phyloP scores from a whole-genome alignment of 2,113 vertebrate species.

The Embiotoca jacksoni region DNA sequence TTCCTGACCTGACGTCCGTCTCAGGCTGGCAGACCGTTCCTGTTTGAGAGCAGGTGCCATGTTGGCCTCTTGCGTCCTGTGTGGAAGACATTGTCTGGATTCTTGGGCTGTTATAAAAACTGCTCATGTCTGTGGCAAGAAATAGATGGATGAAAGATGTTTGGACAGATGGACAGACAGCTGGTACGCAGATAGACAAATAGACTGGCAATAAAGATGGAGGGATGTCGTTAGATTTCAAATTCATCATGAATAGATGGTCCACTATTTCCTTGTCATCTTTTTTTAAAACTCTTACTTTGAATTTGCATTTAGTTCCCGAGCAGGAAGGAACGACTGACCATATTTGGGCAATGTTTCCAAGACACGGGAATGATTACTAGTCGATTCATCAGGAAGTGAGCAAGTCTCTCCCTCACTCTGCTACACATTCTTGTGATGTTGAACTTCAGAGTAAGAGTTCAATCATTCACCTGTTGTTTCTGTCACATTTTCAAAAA shows the following conservation, averaged over 20 bases:
- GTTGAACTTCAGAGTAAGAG: background rate
- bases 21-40: constrained; percentile 2
- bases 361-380: background rate
- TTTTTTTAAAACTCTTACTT: background rate
- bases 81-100: background rate
- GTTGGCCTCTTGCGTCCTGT: constrained; percentile 13
- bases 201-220: background rate
- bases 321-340: constrained; percentile 32
- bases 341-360: constrained; percentile 48
- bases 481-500: background rate
- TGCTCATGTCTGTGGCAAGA: constrained; percentile 1
- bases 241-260: too few species aligned
- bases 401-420: background rate
- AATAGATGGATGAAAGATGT: constrained; percentile 7
- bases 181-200: constrained; percentile 5
- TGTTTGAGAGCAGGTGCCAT: background rate
- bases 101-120: background rate
- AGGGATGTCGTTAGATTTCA: background rate
- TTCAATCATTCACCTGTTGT: background rate
- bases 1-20: constrained; percentile 33
- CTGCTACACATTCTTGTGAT: background rate
- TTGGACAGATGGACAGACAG: constrained; percentile 14
- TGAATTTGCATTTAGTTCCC: background rate
- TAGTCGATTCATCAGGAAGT: constrained; percentile 46
- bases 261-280: too few species aligned